A percentile compares a stretch with the other conserved stretches of the same genome.
These are phyloP conservation scores for Rhinopomastus cyanomelas DNA, from an alignment of 2,113 vertebrate species.

Conservation along the genomic window DNA sequence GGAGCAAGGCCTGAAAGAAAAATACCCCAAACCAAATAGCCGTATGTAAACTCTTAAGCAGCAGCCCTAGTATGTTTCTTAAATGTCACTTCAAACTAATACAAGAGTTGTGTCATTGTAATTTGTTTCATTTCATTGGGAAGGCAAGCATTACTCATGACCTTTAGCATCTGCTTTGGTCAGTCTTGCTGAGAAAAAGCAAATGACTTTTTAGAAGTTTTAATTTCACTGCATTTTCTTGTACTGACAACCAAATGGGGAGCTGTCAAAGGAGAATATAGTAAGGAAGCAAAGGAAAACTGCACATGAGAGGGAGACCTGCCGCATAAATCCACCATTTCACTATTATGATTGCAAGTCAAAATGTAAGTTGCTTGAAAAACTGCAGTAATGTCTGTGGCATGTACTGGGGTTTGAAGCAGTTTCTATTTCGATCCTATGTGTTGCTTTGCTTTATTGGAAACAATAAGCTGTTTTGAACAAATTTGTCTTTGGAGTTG, in stretches of 20 bases:
- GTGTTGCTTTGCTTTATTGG: neutral
- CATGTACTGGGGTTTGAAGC: neutral
- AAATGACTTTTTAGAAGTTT: neutral
- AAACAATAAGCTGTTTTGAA: neutral
- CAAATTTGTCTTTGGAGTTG: neutral
- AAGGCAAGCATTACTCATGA: neutral
- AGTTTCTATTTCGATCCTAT: neutral
- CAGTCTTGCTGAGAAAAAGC: neutral
- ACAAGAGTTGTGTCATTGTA: neutral
- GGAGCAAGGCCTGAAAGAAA: neutral
- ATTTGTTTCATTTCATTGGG: neutral
- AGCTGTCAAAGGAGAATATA: neutral
- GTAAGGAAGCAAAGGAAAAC: neutral
- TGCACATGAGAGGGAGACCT: neutral
- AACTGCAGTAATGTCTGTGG: accelerated
- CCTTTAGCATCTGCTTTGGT: neutral
- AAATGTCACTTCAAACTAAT: neutral
- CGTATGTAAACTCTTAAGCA: neutral
- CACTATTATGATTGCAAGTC: neutral
- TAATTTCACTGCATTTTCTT: neutral
- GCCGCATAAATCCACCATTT: neutral
- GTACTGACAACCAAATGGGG: neutral
- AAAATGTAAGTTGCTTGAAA: neutral
- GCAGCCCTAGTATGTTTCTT: neutral
- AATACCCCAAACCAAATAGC: neutral